Conservation (phyloP, 2,113 vertebrate genomes). For the Mobula birostris region DNA sequence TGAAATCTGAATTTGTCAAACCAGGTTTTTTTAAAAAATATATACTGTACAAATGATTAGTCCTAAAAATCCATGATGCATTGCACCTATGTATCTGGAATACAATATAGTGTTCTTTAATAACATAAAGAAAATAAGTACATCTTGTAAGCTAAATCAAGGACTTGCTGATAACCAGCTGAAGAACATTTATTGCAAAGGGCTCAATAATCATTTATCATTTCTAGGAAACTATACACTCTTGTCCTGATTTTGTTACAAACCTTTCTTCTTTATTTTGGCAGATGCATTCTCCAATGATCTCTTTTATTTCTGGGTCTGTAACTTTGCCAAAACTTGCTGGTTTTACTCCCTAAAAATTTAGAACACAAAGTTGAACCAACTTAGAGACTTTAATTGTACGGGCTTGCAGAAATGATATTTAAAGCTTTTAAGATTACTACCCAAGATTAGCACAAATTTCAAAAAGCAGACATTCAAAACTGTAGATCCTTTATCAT, state of each 20-base stretch:
- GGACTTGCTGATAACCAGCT: neutral
- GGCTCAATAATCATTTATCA: neutral
- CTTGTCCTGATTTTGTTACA: conserved; percentile 46
- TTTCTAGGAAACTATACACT: neutral
- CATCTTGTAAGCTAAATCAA: conserved; percentile 23
- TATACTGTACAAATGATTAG: neutral
- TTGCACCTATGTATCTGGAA: neutral
- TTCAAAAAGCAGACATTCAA: neutral
- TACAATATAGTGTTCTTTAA: neutral
- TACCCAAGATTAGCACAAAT: neutral
- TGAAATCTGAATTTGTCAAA: neutral
- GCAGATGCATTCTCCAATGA: conserved; percentile 96
- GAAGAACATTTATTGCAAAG: neutral
- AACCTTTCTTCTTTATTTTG: conserved; percentile 92
- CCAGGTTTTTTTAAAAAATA: too few species aligned
- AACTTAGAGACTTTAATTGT: neutral
- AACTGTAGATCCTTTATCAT: neutral
- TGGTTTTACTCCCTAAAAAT: conserved; percentile 85
- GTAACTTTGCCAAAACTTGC: conserved; percentile 90
- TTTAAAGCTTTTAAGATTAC: neutral
- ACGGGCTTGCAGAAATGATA: neutral
- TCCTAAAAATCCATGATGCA: neutral
- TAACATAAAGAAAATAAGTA: neutral
- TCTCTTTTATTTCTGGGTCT: conserved; percentile 95
- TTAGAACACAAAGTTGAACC: conserved; percentile 12